Conservation (phyloP, 2,888 invertebrate genomes). For the Oxyscelio sp. region DNA sequence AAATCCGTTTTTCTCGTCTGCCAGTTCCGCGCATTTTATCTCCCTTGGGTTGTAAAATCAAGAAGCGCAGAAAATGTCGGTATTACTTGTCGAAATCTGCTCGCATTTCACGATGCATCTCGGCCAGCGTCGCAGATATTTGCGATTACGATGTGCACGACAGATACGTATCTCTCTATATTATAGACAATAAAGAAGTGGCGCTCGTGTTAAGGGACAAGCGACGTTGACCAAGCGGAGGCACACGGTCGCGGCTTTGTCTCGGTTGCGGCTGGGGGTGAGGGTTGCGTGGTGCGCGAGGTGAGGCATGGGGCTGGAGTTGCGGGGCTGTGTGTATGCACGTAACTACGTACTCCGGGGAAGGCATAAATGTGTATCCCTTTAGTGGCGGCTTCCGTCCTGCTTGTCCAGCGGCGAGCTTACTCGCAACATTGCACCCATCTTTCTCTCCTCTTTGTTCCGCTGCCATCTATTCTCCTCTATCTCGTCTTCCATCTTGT, state of each 20-base stretch:
- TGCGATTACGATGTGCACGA: constrained; percentile 61
- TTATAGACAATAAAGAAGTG: constrained; percentile 68
- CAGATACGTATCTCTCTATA: too few species aligned
- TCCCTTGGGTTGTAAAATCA: constrained; percentile 23
- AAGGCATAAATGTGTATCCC: constrained; percentile 81
- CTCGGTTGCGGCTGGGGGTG: constrained; percentile 49
- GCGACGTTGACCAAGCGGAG: constrained; percentile 71
- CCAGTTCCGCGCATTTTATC: constrained; percentile 5
- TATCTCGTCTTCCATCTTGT: constrained; percentile 64
- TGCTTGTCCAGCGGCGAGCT: constrained; percentile 72
- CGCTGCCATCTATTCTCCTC: constrained; percentile 65
- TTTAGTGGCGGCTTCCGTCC: constrained; percentile 80
- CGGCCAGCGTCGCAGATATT: constrained; percentile 55
- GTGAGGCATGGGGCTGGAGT: constrained; percentile 55
- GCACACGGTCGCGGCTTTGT: constrained; percentile 65
- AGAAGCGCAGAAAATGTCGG: constrained; percentile 9
- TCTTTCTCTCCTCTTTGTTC: constrained; percentile 73
- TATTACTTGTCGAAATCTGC: constrained; percentile 32
- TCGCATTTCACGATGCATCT: constrained; percentile 28
- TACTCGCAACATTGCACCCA: constrained; percentile 56
- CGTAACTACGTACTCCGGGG: constrained; percentile 77
- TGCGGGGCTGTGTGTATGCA: constrained; percentile 43
- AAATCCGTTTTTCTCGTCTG: constrained; percentile 1
- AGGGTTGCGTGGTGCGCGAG: constrained; percentile 42
- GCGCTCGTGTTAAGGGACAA: constrained; percentile 73